Evolutionary conservation across 2,113 vertebrate species (phyloP), one percentile per base, ranked within the genome.

Genomic region (Hucho hucho): DNA sequence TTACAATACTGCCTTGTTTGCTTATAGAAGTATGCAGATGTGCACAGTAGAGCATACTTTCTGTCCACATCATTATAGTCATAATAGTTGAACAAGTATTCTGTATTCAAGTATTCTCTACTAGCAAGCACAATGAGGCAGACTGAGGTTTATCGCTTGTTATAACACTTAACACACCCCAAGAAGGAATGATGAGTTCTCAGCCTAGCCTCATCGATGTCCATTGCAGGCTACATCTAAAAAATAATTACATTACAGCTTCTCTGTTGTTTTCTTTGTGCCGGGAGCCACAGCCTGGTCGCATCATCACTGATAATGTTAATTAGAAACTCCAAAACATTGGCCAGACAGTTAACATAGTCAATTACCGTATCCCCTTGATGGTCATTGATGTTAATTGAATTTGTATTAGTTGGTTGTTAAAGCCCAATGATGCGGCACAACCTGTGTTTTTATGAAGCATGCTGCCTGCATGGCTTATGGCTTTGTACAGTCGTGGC

Each of bases 231-330:
- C 49, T 61, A 6, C 49, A 56, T n/a, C 58, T 6, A 0, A n/a
- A n/a, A n/a, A 59, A 59, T 59, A 61, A 22, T 61, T 24, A 61
- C 6, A 22, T n/a, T 61, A 61, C 6, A 32, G 61, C 4, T 53
- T 76, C n/a, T 73, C 53, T 53, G 58, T n/a, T 22, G n/a, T 61
- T 61, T 61, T 61, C 12, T 24, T 61, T 61, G 58, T 61, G 58
- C 58, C 58, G 5, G 6, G 18, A 7, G 49, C 49, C 16, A 7
- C n/a, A 61, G n/a, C 6, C 58, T 61, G n/a, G 22, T 61, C 6
- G 7, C 7, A 61, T 61, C n/a, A 61, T 61, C 24, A 61, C 58
- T 61, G 58, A 61, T 61, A 61, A 24, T 61, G 58, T 24, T 61
- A 61, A 61, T 61, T 61, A 61, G n/a, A 61, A 61, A 24, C 20